Evolutionary conservation across 2,113 vertebrate genomes (phyloP), one percentile per base, ranked within the genome.

Genomic region (Hemibates koningsi): DNA sequence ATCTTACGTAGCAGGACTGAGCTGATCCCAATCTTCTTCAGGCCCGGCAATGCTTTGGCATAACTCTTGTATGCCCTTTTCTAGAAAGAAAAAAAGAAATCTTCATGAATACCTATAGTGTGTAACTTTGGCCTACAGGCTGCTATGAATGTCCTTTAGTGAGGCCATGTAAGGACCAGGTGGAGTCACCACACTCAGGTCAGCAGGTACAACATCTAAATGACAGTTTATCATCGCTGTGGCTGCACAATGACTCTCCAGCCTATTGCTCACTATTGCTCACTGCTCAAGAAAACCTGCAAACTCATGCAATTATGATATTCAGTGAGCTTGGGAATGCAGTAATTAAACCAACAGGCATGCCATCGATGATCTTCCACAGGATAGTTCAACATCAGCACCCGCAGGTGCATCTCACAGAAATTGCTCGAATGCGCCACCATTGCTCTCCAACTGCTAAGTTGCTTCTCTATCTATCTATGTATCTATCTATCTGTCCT

Each of bases 31-130:
- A 99, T 97, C 96, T 98, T 99, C 95, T 98, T 99, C 50, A 99
- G 95, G 86, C 97, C 97, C 16, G 99, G 99, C 80, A 99, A 93
- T 8, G 99, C 99, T 89, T 99, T 97, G 89, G 99, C 97, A 10
- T 99, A 99, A 92, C 98, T 99, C 94, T 99, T 99, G 95, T 99
- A 99, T 1, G 98, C 98, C 90, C 98, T 97, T 97, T 99, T 99
- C 99, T 99, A 78, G 96, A 73, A 95, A 94, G 12, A 73, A 41
- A 81, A 57, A 87, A 83, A 17, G 3, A 81, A 9, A 27, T 78
- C 6, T 13, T 21, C 43, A 66, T 45, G 10, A 61, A 80, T 11
- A 54, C 16, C 0, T 76, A 9, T 45, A 16, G 27, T n/a, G 53
- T 76, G 19, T 9, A 73, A 41, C 41, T 14, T 21, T 59, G 1